A percentile compares a stretch with the other conserved stretches of the same genome.
Conservation (phyloP, 2,797 vertebrate genomes). For the Cynopterus sphinx region DNA sequence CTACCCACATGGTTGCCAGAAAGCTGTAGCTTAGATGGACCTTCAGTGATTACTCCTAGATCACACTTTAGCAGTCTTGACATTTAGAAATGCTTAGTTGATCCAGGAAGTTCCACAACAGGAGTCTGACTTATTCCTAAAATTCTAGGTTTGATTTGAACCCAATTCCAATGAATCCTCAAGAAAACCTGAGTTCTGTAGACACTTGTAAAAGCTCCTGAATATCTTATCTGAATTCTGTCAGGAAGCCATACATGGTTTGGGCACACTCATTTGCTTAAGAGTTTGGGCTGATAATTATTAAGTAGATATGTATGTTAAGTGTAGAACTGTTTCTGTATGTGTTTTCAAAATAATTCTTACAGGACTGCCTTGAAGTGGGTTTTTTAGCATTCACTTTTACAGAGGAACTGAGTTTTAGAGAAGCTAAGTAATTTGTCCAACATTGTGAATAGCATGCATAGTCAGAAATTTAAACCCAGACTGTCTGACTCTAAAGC, state of each 20-base stretch:
- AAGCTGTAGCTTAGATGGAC: neutral
- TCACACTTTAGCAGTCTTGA: neutral
- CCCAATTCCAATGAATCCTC: neutral
- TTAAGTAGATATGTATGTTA: constrained; percentile 28
- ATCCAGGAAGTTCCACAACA: neutral
- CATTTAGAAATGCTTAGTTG: neutral
- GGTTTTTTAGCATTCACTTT: neutral
- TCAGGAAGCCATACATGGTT: constrained; percentile 9
- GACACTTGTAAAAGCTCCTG: neutral
- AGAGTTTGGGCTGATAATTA: constrained; percentile 49
- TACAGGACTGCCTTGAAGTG: constrained; percentile 14
- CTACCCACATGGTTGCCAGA: accelerated
- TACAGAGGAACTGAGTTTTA: neutral
- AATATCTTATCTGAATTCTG: neutral
- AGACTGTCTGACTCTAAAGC: neutral
- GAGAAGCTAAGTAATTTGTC: neutral
- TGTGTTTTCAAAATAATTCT: constrained; percentile 27
- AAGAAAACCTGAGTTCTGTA: neutral
- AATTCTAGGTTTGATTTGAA: neutral
- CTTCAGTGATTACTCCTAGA: neutral
- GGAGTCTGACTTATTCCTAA: neutral
- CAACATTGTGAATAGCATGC: neutral
- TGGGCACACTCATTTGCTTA: constrained; percentile 24
- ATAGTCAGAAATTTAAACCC: neutral
- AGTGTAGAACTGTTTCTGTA: neutral